phyloP scores from a whole-genome alignment of 1,140 invertebrate species.

The Leucophenga varia region DNA sequence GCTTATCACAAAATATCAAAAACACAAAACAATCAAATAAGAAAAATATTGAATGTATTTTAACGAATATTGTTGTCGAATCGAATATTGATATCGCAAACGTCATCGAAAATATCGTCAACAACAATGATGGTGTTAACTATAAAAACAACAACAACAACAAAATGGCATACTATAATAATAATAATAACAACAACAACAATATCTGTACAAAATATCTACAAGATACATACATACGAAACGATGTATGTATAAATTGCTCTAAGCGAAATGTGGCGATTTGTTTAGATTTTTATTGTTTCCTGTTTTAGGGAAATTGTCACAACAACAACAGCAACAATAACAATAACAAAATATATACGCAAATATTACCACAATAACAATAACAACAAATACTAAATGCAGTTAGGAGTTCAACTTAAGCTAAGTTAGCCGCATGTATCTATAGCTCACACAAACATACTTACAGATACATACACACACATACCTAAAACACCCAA shows the following conservation, averaged over 20 bases:
- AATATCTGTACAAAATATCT: slow-evolving; percentile 3
- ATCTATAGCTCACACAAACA: too few relatives aligned
- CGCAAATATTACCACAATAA: too few relatives aligned
- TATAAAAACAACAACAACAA: slow-evolving; percentile 11
- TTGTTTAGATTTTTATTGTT: slow-evolving; percentile 54
- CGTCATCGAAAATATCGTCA: slow-evolving; percentile 20
- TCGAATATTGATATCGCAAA: too few relatives aligned
- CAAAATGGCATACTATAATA: slow-evolving; percentile 5
- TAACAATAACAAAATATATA: slow-evolving; percentile 31
- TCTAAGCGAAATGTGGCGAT: slow-evolving; percentile 48
- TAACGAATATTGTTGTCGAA: too few relatives aligned
- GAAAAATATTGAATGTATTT: slow-evolving; percentile 48
- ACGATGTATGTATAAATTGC: too few relatives aligned
- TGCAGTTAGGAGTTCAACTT: too few relatives aligned
- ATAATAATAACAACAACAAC: slow-evolving; percentile 5
- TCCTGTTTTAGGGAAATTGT: slow-evolving; percentile 45
- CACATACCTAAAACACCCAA: too few relatives aligned
- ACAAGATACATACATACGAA: slow-evolving; percentile 39
- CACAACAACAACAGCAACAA: slow-evolving; percentile 34
- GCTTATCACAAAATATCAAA: slow-evolving; percentile 51
- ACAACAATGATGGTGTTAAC: slow-evolving; percentile 14
- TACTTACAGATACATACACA: too few relatives aligned
- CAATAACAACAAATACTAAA: too few relatives aligned
- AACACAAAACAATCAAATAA: slow-evolving; percentile 47
- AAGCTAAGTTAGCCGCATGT: too few relatives aligned